Evolutionary conservation across 1,140 invertebrate genomes (phyloP).

Genomic region (Calliopsis andreniformis): DNA sequence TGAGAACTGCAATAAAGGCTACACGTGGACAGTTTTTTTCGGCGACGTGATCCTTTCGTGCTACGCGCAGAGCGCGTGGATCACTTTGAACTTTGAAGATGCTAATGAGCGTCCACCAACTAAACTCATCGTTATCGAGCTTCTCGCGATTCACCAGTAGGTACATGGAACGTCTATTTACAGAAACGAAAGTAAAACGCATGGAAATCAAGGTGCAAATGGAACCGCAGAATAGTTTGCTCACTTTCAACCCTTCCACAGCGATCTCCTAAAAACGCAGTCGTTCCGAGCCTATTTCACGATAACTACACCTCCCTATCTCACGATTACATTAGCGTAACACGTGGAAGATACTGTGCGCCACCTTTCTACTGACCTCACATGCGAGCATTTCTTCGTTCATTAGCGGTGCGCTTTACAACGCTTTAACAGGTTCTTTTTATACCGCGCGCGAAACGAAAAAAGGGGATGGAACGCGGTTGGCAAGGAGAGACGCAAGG

Average conservation of each 20-base stretch:
- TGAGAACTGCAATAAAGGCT: slow-evolving; percentile 1
- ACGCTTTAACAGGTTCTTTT: slow-evolving; percentile 36
- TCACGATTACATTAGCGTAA: neutral
- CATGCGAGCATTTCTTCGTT: slow-evolving; percentile 1
- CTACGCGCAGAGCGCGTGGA: neutral
- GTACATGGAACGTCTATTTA: too few relatives aligned
- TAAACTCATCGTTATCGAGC: neutral
- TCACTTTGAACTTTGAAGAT: slow-evolving; percentile 28
- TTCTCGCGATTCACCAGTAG: too few relatives aligned
- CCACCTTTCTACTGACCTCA: neutral
- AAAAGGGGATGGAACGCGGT: neutral
- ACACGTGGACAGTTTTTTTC: neutral
- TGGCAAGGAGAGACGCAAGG: neutral
- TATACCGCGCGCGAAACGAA: neutral
- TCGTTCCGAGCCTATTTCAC: neutral
- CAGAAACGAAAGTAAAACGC: neutral
- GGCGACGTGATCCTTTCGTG: neutral
- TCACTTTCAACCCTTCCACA: too few relatives aligned
- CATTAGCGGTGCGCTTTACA: slow-evolving; percentile 24
- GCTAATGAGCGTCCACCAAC: slow-evolving; percentile 28
- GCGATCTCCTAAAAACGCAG: too few relatives aligned
- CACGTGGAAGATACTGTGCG: too few relatives aligned
- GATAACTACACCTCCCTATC: too few relatives aligned
- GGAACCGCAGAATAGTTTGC: too few relatives aligned
- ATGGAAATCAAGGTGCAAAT: too few relatives aligned